Conservation (phyloP, 2,797 vertebrate species). For the Myotis planiceps region DNA sequence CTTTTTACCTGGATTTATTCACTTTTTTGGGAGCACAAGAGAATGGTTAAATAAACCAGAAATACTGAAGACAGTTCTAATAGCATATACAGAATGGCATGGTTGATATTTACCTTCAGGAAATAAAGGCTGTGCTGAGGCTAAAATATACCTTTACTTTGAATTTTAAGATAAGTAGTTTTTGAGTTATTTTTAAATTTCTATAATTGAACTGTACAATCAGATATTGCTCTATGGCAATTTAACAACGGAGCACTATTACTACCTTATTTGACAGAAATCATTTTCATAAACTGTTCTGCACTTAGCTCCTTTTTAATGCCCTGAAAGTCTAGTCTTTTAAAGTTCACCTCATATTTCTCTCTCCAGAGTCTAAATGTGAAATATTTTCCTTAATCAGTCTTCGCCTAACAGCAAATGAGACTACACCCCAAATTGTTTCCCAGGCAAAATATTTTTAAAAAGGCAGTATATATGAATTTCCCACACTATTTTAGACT, state of each 20-base stretch:
- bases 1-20: background rate
- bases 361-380: background rate
- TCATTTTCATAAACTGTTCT: constrained; percentile 42
- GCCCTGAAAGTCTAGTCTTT: background rate
- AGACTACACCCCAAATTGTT: background rate
- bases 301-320: background rate
- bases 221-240: background rate
- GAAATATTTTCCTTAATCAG: background rate
- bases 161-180: constrained; percentile 38
- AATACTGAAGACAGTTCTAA: background rate
- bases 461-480: background rate
- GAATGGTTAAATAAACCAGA: constrained; percentile 37
- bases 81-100: background rate
- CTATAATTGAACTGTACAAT: background rate
- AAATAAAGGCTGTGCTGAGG: background rate
- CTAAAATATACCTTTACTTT: constrained; percentile 32
- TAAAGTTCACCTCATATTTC: background rate
- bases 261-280: constrained; percentile 40
- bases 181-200: constrained; percentile 16
- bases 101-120: background rate
- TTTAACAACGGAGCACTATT: constrained; percentile 8
- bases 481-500: constrained; percentile 15
- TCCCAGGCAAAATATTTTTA: constrained; percentile 43
- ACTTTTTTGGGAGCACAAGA: background rate
- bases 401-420: background rate